Percentiles rank a stretch among this genome's conserved stretches.
These are phyloP conservation scores for Phataginus tetradactyla DNA, from an alignment of 2,797 vertebrate genomes.

Conservation along the genomic window DNA sequence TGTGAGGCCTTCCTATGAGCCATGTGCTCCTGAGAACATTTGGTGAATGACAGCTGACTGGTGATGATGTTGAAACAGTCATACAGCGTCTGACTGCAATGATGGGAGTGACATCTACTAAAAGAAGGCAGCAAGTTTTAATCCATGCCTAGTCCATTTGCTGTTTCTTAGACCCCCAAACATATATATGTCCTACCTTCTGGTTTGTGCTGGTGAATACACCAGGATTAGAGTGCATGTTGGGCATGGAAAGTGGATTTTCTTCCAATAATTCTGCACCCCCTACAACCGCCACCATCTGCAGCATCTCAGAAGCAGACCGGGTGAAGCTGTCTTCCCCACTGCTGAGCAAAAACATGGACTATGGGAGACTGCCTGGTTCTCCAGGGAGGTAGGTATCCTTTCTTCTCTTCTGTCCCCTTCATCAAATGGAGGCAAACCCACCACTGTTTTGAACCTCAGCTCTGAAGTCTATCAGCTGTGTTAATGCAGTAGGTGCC, in stretches of 20 bases:
- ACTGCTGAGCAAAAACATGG: neutral
- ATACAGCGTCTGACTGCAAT: neutral
- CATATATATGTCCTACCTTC: neutral
- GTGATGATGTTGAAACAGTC: neutral
- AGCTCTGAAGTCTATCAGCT: neutral
- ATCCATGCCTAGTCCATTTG: neutral
- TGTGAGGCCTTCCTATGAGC: neutral
- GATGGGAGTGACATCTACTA: neutral
- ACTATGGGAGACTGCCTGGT: neutral
- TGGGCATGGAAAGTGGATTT: neutral
- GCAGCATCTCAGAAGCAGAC: neutral
- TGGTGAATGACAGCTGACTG: neutral
- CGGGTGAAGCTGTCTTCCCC: neutral
- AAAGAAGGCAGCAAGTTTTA: neutral
- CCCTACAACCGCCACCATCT: neutral
- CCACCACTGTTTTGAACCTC: neutral
- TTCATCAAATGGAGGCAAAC: neutral
- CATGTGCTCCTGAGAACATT: neutral
- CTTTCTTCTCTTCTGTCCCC: neutral
- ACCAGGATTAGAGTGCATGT: neutral
- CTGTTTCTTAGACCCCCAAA: neutral
- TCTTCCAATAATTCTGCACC: neutral
- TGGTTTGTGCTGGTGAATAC: neutral
- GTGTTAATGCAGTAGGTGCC: neutral
- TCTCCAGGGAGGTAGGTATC: neutral